Conservation (phyloP, 2,113 vertebrate genomes). For the Hypanus sabinus region DNA sequence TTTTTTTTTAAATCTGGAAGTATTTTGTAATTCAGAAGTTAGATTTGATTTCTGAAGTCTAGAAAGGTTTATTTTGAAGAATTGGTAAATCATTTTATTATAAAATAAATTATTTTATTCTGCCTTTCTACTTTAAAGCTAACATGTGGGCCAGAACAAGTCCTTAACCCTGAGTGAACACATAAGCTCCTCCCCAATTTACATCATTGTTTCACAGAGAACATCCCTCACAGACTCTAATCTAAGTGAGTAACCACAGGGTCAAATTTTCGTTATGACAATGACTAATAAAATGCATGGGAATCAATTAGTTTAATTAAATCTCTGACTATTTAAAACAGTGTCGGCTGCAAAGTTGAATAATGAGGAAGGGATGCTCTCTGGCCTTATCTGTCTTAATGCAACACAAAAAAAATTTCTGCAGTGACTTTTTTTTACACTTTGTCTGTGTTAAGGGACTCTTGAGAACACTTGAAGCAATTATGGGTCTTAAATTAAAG, state of each 20-base stretch:
- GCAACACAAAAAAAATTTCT: conserved; percentile 45
- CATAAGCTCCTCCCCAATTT: not conserved
- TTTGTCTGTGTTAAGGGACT: conserved; percentile 42
- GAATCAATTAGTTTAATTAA: conserved; percentile 89
- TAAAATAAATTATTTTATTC: not conserved
- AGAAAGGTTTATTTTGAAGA: not conserved
- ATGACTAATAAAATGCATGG: conserved; percentile 77
- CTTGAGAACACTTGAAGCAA: conserved; percentile 51
- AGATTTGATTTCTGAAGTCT: not conserved
- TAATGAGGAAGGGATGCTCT: conserved; percentile 54
- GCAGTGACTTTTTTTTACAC: conserved; percentile 42
- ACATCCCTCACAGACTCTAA: conserved; percentile 26
- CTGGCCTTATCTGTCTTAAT: conserved; percentile 35
- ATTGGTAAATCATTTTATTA: not conserved
- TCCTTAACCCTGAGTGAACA: not conserved
- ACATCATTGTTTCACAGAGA: conserved; percentile 33
- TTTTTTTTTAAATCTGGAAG: too few relatives aligned
- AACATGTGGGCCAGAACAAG: not conserved
- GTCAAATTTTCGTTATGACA: conserved; percentile 70
- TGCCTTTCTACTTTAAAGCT: not conserved
- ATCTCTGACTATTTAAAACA: conserved; percentile 61
- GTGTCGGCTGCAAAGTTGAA: conserved; percentile 69
- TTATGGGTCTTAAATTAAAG: conserved; percentile 52
- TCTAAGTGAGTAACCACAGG: conserved; percentile 44
- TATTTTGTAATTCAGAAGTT: too few relatives aligned